A percentile compares a stretch with the other conserved stretches of the same genome.
Evolutionary conservation across 2,888 invertebrate genomes (phyloP).

Genomic region (Pyrgus malvae): DNA sequence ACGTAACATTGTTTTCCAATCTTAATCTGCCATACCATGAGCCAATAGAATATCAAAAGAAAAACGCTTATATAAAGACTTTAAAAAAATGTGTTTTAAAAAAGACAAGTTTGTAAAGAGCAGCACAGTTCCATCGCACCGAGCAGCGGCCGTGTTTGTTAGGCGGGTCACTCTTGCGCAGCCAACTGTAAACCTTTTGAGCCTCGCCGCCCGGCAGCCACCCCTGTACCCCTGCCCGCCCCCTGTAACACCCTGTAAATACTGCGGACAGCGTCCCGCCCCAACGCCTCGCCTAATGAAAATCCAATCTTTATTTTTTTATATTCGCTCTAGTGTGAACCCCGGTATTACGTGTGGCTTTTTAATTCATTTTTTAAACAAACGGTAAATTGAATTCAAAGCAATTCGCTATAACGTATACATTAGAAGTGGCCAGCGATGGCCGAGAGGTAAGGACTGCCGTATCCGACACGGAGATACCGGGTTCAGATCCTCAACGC

Average conservation of each 20-base stretch:
- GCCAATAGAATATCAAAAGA: too few species aligned
- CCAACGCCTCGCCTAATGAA: slow-evolving; percentile 79
- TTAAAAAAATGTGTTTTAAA: slow-evolving; percentile 36
- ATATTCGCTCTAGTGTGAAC: slow-evolving; percentile 47
- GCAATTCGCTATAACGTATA: not conserved
- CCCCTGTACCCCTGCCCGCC: slow-evolving; percentile 35
- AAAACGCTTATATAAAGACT: too few species aligned
- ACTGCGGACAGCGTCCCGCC: slow-evolving; percentile 72
- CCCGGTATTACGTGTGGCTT: slow-evolving; percentile 26
- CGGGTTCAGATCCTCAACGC: too few species aligned
- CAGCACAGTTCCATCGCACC: slow-evolving; percentile 61
- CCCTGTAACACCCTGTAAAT: slow-evolving; percentile 55
- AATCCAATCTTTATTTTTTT: slow-evolving; percentile 73
- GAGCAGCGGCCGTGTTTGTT: slow-evolving; percentile 70
- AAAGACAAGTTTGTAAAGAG: slow-evolving; percentile 47
- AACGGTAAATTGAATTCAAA: not conserved
- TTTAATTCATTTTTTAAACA: not conserved
- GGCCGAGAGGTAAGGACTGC: too few species aligned
- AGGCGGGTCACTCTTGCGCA: slow-evolving; percentile 81
- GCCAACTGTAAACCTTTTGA: slow-evolving; percentile 80
- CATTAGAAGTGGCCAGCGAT: too few species aligned
- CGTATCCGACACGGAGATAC: too few species aligned
- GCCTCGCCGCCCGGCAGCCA: slow-evolving; percentile 65
- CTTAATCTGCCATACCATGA: too few species aligned
- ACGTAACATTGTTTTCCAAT: too few species aligned